Evolutionary conservation across 2,113 vertebrate species (phyloP).

Genomic region (Phrynosoma platyrhinos): DNA sequence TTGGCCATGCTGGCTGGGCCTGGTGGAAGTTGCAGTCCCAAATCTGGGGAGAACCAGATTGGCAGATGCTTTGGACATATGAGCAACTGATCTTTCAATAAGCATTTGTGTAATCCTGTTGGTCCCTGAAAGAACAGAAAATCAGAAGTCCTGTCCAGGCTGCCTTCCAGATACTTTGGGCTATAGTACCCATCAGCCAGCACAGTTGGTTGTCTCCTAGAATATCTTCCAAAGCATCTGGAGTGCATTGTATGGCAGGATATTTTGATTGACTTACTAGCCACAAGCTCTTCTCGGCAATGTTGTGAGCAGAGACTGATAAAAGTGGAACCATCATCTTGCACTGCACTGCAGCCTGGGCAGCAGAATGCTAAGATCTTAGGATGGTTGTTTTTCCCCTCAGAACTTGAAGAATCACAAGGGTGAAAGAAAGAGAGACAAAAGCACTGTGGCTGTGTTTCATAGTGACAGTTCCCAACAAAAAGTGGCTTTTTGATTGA

Average conservation of each 20-base stretch:
- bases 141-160: neutral
- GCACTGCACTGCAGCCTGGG: neutral
- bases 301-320: neutral
- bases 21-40: neutral
- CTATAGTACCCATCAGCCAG: neutral
- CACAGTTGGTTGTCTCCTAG: neutral
- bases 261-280: neutral
- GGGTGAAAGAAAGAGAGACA: neutral
- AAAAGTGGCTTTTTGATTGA: neutral
- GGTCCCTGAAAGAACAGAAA: neutral
- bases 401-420: neutral
- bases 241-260: neutral
- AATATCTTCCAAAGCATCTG: neutral
- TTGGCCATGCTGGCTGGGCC: neutral
- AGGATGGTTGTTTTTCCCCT: no score
- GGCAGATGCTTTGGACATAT: neutral
- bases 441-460: no score
- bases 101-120: neutral
- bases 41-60: neutral
- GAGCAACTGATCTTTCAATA: neutral
- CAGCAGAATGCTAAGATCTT: neutral
- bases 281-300: neutral
- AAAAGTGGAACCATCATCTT: neutral
- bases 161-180: neutral
- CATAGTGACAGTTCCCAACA: neutral